Percentiles rank a stretch among this genome's conserved stretches.
Evolutionary conservation across 2,888 invertebrate genomes (phyloP).

Genomic region (Anthrax anthrax): DNA sequence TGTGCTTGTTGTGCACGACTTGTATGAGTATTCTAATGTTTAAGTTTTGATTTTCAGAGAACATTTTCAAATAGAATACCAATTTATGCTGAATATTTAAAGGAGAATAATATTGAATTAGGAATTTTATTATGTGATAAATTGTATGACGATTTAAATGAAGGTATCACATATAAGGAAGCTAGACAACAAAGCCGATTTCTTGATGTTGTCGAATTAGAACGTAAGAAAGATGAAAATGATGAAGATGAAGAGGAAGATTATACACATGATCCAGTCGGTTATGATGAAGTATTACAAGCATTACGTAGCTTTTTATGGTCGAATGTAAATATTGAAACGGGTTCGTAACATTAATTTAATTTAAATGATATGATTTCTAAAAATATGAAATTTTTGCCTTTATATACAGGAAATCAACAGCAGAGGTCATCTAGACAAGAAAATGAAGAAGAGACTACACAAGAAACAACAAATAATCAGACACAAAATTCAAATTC

Average conservation of each 20-base stretch:
- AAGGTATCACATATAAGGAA: conserved; percentile 20
- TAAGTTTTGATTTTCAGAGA: conserved; percentile 11
- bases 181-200: conserved; percentile 16
- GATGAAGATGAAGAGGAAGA: conserved; percentile 15
- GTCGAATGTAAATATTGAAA: conserved; percentile 15
- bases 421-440: no score
- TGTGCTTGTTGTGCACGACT: no score
- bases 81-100: conserved; percentile 17
- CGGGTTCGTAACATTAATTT: not conserved
- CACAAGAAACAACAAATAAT: no score
- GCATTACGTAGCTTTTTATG: conserved; percentile 17
- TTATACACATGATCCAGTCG: conserved; percentile 16
- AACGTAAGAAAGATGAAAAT: conserved; percentile 14
- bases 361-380: not conserved
- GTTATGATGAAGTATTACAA: conserved; percentile 18
- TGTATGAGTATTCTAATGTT: not conserved
- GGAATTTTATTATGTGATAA: conserved; percentile 17
- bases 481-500: conserved; percentile 1
- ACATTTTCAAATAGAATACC: conserved; percentile 15
- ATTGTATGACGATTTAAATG: conserved; percentile 16
- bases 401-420: not conserved
- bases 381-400: no score
- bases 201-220: conserved; percentile 20
- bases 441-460: not conserved
- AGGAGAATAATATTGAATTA: conserved; percentile 17